Conservation (phyloP, 2,113 vertebrate genomes). For the Lamprotornis superbus region DNA sequence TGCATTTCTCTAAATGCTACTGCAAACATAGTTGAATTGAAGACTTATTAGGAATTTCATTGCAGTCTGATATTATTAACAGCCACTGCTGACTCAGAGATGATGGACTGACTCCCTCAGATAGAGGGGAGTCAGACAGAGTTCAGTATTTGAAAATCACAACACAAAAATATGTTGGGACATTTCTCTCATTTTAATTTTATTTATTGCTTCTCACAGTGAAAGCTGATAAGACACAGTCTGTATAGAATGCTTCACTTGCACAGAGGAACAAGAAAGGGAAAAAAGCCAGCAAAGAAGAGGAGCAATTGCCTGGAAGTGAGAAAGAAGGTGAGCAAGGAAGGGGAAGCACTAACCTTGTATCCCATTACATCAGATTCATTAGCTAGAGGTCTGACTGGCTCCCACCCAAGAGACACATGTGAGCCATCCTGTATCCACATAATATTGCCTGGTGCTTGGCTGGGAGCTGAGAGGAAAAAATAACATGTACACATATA, state of each 20-base stretch:
- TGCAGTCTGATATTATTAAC: not conserved
- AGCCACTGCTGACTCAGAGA: not conserved
- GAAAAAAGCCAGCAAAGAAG: not conserved
- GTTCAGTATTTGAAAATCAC: not conserved
- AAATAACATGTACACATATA: not conserved
- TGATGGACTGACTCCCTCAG: not conserved
- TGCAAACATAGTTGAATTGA: constrained; percentile 32
- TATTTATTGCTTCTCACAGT: not conserved
- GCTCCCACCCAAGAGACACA: constrained; percentile 91
- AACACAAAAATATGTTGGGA: not conserved
- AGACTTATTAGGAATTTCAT: not conserved
- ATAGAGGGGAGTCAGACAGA: not conserved
- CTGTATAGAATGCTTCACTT: not conserved
- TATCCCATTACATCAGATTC: constrained; percentile 96
- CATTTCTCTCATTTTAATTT: not conserved
- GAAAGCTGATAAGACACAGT: not conserved
- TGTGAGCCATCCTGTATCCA: constrained; percentile 94
- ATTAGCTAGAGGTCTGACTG: constrained; percentile 86
- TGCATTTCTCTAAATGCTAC: constrained; percentile 1
- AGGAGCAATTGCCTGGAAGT: not conserved
- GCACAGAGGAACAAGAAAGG: not conserved
- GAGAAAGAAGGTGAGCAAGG: not conserved
- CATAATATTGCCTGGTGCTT: constrained; percentile 86
- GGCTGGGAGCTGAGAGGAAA: constrained; percentile 82
- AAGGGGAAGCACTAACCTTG: constrained; percentile 78